Percentiles rank a stretch among this genome's conserved stretches.
Conservation (phyloP, 2,113 vertebrate species). For the Henicopernis longicauda region DNA sequence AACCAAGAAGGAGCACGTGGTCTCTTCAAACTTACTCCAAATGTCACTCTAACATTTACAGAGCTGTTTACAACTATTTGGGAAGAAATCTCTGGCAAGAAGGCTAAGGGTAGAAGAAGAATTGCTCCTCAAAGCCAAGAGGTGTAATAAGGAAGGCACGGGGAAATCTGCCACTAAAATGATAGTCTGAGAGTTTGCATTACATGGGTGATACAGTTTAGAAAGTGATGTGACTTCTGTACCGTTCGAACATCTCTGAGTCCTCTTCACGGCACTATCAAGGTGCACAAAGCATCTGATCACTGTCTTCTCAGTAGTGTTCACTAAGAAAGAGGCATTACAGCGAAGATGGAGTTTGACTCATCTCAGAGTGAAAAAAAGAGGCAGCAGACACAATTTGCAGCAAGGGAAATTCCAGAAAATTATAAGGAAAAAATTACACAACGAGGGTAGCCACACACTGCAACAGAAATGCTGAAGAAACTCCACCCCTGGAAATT, state of each 20-base stretch:
- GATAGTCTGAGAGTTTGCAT: not conserved
- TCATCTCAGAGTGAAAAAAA: not conserved
- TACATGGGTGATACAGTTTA: not conserved
- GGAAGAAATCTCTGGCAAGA: slow-evolving; percentile 42
- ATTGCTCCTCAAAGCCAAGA: slow-evolving; percentile 3
- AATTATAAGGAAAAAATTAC: not conserved
- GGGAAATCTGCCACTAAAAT: not conserved
- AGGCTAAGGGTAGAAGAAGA: slow-evolving; percentile 48
- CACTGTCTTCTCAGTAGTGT: not conserved
- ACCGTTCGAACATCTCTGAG: not conserved
- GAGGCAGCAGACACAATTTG: not conserved
- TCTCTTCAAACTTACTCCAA: slow-evolving; percentile 63
- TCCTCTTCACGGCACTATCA: not conserved
- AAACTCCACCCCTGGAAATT: not conserved
- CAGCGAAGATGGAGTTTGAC: not conserved
- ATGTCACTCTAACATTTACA: slow-evolving; percentile 81
- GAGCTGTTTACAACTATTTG: slow-evolving; percentile 56
- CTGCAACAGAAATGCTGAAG: not conserved
- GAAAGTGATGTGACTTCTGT: not conserved
- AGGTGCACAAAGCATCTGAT: not conserved
- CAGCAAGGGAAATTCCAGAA: not conserved
- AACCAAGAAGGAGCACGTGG: not conserved
- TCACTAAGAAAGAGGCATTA: not conserved
- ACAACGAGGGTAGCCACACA: not conserved
- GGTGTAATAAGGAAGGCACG: not conserved